A percentile compares a stretch with the other conserved stretches of the same genome.
These are phyloP conservation scores for Eurois occulta DNA, from an alignment of 2,888 invertebrate species.

Conservation along the genomic window DNA sequence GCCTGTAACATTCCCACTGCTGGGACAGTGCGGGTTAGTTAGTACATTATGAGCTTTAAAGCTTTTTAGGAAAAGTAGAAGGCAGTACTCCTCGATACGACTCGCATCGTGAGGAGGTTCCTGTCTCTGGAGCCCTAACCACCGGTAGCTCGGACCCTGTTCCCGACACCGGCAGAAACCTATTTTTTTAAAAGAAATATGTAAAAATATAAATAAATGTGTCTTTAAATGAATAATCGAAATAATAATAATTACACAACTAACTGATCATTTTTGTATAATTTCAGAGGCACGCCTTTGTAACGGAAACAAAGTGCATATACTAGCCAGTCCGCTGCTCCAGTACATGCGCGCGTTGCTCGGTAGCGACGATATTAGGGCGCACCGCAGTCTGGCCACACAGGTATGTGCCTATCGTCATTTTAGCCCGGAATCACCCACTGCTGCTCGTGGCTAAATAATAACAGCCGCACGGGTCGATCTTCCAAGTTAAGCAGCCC, in stretches of 20 bases:
- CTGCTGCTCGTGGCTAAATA: not conserved
- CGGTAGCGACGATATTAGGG: conserved; percentile 82
- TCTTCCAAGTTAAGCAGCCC: not conserved
- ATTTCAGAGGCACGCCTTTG: conserved; percentile 85
- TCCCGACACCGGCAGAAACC: no score
- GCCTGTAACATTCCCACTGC: not conserved
- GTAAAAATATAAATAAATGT: no score
- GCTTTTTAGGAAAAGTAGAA: no score
- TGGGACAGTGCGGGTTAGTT: not conserved
- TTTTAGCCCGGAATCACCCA: not conserved
- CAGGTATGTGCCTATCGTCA: conserved; percentile 76
- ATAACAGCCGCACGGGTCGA: not conserved
- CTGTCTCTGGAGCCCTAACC: no score
- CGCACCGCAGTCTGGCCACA: conserved; percentile 86
- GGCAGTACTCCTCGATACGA: no score
- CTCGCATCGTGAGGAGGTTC: no score
- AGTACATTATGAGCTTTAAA: not conserved
- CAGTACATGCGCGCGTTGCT: conserved; percentile 84
- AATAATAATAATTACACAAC: no score
- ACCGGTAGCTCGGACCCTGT: no score
- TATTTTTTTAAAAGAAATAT: no score
- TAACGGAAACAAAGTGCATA: conserved; percentile 87
- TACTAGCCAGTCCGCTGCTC: conserved; percentile 82
- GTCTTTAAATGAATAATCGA: no score
- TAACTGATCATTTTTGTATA: not conserved